Conservation (phyloP, 2,113 vertebrate genomes). For the Ctenodactylus gundi region DNA sequence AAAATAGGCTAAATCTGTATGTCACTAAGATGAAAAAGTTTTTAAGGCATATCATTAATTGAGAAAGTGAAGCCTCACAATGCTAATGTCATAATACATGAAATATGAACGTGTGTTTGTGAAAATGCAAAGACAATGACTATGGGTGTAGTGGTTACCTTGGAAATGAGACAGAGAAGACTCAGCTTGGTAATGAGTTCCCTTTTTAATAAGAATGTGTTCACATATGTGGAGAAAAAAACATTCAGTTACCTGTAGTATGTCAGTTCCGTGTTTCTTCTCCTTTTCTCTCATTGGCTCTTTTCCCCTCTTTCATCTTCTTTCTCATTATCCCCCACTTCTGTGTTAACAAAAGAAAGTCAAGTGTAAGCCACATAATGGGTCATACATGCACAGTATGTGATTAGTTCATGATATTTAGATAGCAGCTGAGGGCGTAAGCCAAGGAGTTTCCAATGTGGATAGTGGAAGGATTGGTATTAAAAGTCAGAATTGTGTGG, state of each 20-base stretch:
- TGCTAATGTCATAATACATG: neutral
- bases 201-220: neutral
- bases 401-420: neutral
- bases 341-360: neutral
- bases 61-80: neutral
- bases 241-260: neutral
- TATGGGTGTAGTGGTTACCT: neutral
- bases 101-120: accelerated
- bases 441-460: neutral
- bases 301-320: neutral
- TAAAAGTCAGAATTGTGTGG: neutral
- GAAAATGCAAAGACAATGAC: neutral
- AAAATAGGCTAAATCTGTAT: neutral
- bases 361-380: neutral
- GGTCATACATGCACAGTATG: neutral
- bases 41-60: neutral
- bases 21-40: neutral
- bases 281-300: neutral
- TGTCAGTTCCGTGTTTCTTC: neutral
- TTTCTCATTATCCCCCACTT: neutral
- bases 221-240: neutral
- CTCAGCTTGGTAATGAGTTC: neutral
- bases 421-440: neutral
- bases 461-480: neutral
- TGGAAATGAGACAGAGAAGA: neutral